Evolutionary conservation across 1,140 invertebrate species (phyloP), one percentile per base, ranked within the genome.

Genomic region (Ylistrum balloti): DNA sequence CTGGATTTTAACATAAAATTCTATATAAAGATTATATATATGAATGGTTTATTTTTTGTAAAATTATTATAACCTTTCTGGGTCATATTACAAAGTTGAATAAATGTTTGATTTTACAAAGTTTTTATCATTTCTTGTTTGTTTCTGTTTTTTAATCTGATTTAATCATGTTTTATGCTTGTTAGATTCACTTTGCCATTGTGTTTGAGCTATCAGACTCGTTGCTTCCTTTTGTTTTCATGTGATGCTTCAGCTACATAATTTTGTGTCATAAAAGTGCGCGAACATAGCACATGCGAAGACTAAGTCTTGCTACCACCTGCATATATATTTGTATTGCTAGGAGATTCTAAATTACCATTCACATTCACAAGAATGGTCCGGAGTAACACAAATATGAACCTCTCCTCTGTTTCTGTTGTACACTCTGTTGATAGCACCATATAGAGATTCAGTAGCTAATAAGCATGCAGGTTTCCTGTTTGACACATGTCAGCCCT

Each of bases 21-120:
- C 56, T 74, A 74, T 74, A 74, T 74, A 74, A 74, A 74, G 56
- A 74, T 74, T 74, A 74, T 74, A 74, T 74, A 74, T 74, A 74
- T 74, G 56, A 74, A n/a, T 74, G 56, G 56, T 74, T 74, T 74
- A 74, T 74, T 74, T 74, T 74, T 74, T 74, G 56, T 74, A 74
- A 74, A 74, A 74, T 74, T 74, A 74, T 74, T 74, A 74, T 74
- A 74, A 74, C 56, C 56, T 74, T 74, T 74, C 56, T 74, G 56
- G 56, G 56, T 74, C 56, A 74, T 74, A 74, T 74, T 74, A 74
- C 56, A 28, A 74, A 74, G 56, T 74, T 74, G 56, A 74, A 74
- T 74, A 74, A 74, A 74, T 74, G 56, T 74, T 74, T 74, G 56
- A 74, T 74, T 74, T 74, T 74, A 74, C 56, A 74, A 74, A 74